Conservation (phyloP, 2,888 invertebrate genomes). For the Balanococcus diminutus region DNA sequence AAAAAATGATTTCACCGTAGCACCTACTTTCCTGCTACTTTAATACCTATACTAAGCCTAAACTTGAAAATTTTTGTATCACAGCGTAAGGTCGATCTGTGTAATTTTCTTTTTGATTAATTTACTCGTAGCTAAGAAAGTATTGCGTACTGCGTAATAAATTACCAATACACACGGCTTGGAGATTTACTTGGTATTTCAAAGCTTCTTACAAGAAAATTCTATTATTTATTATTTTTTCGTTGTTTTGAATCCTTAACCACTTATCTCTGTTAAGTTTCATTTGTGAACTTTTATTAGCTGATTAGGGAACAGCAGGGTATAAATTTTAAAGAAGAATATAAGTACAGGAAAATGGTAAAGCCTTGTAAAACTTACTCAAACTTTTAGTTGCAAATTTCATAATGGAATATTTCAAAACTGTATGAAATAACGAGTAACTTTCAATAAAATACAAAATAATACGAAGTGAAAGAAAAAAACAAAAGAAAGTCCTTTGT, state of each 20-base stretch:
- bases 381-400: neutral
- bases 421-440: neutral
- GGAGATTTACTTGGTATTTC: neutral
- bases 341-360: neutral
- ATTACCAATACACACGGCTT: neutral
- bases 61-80: too few relatives aligned
- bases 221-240: conserved; percentile 18
- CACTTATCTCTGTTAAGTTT: conserved; percentile 6
- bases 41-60: too few relatives aligned
- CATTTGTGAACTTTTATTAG: conserved; percentile 27
- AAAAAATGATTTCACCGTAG: too few relatives aligned
- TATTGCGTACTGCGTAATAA: neutral
- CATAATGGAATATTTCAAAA: neutral
- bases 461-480: neutral
- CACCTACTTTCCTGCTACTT: too few relatives aligned
- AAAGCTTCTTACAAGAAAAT: neutral
- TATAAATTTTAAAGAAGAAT: neutral
- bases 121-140: neutral
- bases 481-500: neutral
- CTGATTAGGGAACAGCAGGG: neutral
- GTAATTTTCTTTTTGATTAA: neutral
- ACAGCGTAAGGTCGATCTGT: neutral
- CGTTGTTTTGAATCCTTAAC: conserved; percentile 1
- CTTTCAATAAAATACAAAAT: conserved; percentile 18
- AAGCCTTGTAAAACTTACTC: neutral